phyloP scores from a whole-genome alignment of 2,797 vertebrate genomes.

The Sus cebifrons region DNA sequence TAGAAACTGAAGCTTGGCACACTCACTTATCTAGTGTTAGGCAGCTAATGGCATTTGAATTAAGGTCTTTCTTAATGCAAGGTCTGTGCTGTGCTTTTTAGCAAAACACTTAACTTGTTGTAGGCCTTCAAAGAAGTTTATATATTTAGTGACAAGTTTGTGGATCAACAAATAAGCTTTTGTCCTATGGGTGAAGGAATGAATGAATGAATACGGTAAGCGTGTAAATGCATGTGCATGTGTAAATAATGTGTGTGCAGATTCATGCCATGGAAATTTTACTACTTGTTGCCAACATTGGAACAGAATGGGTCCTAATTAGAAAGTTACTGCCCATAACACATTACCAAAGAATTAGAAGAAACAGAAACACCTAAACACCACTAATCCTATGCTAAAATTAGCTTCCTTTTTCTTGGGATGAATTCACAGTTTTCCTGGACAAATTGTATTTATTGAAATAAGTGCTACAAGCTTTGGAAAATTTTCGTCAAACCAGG shows the following conservation, averaged over 20 bases:
- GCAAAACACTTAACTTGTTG: background rate
- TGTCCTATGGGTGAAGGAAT: background rate
- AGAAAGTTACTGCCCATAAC: background rate
- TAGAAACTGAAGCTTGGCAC: background rate
- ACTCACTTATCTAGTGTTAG: background rate
- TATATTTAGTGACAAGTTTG: background rate
- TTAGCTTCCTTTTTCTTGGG: constrained; percentile 10
- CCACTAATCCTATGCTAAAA: background rate
- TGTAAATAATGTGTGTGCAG: background rate
- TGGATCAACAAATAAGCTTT: background rate
- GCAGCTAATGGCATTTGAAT: background rate
- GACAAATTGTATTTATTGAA: constrained; percentile 57
- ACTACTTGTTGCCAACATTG: background rate
- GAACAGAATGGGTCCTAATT: background rate
- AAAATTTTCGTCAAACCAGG: constrained; percentile 33
- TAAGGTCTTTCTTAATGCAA: background rate
- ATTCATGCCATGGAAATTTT: background rate
- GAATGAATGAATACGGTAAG: background rate
- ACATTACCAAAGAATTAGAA: constrained; percentile 55
- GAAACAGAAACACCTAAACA: constrained; percentile 17
- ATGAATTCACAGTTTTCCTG: constrained; percentile 47
- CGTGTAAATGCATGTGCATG: background rate
- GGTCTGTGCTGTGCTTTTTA: constrained; percentile 25
- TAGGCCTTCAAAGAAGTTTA: background rate
- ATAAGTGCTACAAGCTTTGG: constrained; percentile 46